These are phyloP conservation scores for Sminthopsis crassicaudata DNA, from an alignment of 2,113 vertebrate species.

Conservation along the genomic window DNA sequence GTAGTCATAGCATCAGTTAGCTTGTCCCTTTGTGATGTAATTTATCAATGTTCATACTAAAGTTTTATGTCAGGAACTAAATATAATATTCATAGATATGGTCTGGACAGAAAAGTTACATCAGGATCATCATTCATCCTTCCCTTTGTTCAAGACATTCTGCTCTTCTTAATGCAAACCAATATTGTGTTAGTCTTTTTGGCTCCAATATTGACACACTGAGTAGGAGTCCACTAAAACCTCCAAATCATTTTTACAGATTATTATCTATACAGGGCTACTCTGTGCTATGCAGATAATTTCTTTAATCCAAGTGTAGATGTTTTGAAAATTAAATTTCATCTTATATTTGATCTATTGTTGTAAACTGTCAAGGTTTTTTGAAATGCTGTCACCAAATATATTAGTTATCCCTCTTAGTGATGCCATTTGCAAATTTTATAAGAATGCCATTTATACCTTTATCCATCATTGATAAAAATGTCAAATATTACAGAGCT, in stretches of 20 bases:
- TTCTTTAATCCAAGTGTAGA: not conserved
- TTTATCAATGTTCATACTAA: not conserved
- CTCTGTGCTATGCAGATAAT: not conserved
- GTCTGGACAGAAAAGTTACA: not conserved
- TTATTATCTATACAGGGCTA: not conserved
- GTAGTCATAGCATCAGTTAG: not conserved
- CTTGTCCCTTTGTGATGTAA: not conserved
- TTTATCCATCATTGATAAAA: not conserved
- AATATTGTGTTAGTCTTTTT: not conserved
- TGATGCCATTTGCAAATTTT: not conserved
- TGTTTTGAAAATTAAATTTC: not conserved
- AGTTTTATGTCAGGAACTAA: not conserved
- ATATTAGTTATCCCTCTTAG: not conserved
- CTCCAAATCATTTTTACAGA: not conserved
- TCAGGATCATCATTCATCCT: not conserved
- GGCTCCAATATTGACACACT: not conserved
- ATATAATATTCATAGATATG: not conserved
- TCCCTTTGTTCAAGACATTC: not conserved
- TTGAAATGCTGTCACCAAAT: not conserved
- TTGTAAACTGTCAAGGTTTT: not conserved
- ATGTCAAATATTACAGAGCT: not conserved
- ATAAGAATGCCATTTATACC: not conserved
- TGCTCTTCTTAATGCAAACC: not conserved
- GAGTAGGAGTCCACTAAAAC: not conserved
- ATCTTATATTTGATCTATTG: not conserved